Evolutionary conservation across 1,140 invertebrate genomes (phyloP).

Genomic region (Archegozetes longisetosus): DNA sequence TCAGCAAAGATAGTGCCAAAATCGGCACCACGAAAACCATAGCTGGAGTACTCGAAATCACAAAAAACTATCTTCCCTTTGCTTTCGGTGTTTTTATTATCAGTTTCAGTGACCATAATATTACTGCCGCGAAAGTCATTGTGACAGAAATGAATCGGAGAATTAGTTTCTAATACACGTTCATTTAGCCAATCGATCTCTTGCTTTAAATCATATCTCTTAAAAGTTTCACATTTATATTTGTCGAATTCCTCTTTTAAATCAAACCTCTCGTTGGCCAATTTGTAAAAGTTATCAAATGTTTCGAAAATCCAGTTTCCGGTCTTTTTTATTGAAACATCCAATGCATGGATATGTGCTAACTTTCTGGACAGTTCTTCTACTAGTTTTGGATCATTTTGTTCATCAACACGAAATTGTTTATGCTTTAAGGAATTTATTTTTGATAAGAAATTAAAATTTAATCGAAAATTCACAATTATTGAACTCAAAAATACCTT

Average conservation of each 20-base stretch:
- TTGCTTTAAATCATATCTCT: not conserved
- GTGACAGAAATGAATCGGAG: not conserved
- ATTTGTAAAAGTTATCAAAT: not conserved
- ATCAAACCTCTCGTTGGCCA: not conserved
- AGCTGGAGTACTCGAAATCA: slow-evolving; percentile 1
- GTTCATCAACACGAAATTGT: no score
- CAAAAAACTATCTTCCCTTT: not conserved
- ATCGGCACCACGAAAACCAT: not conserved
- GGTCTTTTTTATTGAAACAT: not conserved
- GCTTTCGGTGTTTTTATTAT: not conserved
- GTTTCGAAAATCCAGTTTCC: not conserved
- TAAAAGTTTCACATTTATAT: not conserved
- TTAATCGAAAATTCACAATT: no score
- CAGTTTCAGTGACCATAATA: not conserved
- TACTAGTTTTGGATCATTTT: no score
- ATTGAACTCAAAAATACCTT: no score
- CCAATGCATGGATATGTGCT: no score
- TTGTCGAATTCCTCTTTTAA: not conserved
- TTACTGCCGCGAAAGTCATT: slow-evolving; percentile 1
- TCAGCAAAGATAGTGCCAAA: not conserved
- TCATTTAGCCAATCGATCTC: no score
- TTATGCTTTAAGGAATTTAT: no score
- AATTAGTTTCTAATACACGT: not conserved
- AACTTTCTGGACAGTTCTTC: no score
- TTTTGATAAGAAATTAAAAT: no score